Percentiles rank a stretch among this genome's conserved stretches.
Conservation (phyloP, 2,888 invertebrate genomes). For the Leptodirus hochenwartii region DNA sequence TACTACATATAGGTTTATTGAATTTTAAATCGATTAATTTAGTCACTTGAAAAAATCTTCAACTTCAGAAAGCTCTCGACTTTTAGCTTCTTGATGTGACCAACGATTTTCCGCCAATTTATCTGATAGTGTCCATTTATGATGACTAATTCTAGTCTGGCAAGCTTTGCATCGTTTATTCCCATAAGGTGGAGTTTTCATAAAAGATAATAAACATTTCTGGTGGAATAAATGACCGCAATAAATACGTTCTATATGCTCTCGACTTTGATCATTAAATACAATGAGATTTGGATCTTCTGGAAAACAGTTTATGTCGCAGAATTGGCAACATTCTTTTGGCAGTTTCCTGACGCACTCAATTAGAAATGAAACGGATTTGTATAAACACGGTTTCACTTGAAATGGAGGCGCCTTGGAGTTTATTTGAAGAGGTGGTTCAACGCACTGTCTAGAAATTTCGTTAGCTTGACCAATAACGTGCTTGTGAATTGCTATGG, state of each 20-base stretch:
- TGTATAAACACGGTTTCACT: slow-evolving; percentile 41
- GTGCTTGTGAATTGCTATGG: slow-evolving; percentile 38
- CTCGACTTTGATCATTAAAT: slow-evolving; percentile 38
- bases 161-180: slow-evolving; percentile 50
- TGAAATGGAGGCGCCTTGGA: slow-evolving; percentile 36
- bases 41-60: slow-evolving; percentile 45
- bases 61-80: slow-evolving; percentile 56
- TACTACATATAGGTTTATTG: too few relatives aligned
- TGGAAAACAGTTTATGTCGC: slow-evolving; percentile 42
- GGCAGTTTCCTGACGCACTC: slow-evolving; percentile 42
- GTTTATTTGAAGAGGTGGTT: slow-evolving; percentile 40
- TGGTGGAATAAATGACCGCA: slow-evolving; percentile 57
- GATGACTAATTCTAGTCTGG: slow-evolving; percentile 46
- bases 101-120: slow-evolving; percentile 53
- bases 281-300: slow-evolving; percentile 29
- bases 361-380: slow-evolving; percentile 39
- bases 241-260: slow-evolving; percentile 48
- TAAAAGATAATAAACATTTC: slow-evolving; percentile 44
- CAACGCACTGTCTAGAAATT: slow-evolving; percentile 47
- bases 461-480: slow-evolving; percentile 47
- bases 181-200: slow-evolving; percentile 57
- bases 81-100: slow-evolving; percentile 60
- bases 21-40: too few relatives aligned
- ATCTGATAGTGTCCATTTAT: slow-evolving; percentile 51
- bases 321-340: slow-evolving; percentile 42